Percentiles rank a stretch among this genome's conserved stretches.
phyloP scores from a whole-genome alignment of 2,888 invertebrate genomes.

The Oscheius sp. region DNA sequence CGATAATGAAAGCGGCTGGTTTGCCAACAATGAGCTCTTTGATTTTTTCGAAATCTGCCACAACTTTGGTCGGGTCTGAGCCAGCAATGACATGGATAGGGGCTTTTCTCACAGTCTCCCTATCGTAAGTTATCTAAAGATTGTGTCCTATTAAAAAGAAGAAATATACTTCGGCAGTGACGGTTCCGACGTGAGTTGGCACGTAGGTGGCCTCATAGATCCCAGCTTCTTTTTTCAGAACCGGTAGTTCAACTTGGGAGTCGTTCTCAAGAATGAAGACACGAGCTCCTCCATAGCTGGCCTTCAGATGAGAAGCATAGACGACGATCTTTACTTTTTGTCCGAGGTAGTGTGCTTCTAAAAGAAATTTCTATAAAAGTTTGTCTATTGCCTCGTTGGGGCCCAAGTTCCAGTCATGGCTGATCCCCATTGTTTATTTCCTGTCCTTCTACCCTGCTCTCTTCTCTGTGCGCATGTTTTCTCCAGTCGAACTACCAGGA shows the following conservation, averaged over 20 bases:
- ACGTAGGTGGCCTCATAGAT: conserved; percentile 9
- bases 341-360: background rate
- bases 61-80: conserved; percentile 46
- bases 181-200: conserved; percentile 30
- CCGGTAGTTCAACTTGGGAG: background rate
- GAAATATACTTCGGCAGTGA: conserved; percentile 34
- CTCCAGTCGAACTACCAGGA: no score
- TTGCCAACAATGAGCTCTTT: conserved; percentile 46
- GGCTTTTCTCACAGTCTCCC: conserved; percentile 41
- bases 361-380: background rate
- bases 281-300: conserved; percentile 3
- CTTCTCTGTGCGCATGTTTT: no score
- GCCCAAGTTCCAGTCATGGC: background rate
- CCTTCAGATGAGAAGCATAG: conserved; percentile 6
- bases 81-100: conserved; percentile 44
- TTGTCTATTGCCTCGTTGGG: background rate
- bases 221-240: conserved; percentile 1
- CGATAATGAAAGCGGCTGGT: conserved; percentile 48
- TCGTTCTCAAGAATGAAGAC: conserved; percentile 8
- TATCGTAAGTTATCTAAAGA: conserved; percentile 49
- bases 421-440: no score
- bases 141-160: conserved; percentile 15
- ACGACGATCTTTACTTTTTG: conserved; percentile 18
- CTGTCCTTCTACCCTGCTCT: no score
- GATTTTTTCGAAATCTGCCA: conserved; percentile 44